Conservation (phyloP, 2,888 invertebrate species). For the Caenorhabditis zanzibari region DNA sequence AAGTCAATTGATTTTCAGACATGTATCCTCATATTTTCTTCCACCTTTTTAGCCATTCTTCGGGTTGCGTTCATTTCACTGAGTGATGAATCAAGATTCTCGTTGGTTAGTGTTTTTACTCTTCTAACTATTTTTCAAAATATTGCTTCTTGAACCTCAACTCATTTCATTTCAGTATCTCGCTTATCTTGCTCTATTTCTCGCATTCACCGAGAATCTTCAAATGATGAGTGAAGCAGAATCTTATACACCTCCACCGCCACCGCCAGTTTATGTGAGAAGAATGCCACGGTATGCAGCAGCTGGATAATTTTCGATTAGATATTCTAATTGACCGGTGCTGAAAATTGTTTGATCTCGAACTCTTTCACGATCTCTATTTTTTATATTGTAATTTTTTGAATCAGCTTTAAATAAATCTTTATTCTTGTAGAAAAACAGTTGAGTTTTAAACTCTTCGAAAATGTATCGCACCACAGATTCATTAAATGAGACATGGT, state of each 20-base stretch:
- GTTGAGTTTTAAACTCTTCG: no score
- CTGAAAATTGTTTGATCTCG: background rate
- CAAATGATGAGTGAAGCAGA: constrained; percentile 60
- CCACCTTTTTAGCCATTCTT: constrained; percentile 52
- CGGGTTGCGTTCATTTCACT: constrained; percentile 58
- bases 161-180: constrained; percentile 33
- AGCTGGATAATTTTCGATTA: constrained; percentile 52
- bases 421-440: no score
- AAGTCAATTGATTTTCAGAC: constrained; percentile 40
- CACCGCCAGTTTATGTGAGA: constrained; percentile 22
- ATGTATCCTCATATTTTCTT: constrained; percentile 48
- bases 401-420: constrained; percentile 4
- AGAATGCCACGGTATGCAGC: constrained; percentile 44
- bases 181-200: constrained; percentile 59
- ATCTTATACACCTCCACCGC: constrained; percentile 38
- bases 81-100: constrained; percentile 47
- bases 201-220: constrained; percentile 67
- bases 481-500: no score
- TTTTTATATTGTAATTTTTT: background rate
- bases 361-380: constrained; percentile 5
- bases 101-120: constrained; percentile 48
- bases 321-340: background rate
- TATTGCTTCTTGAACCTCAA: background rate
- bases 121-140: background rate
- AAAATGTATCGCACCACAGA: no score